These are phyloP conservation scores for Temnopleurus reevesii DNA, from an alignment of 53 echinoderm and acorn worm species.

Conservation along the genomic window DNA sequence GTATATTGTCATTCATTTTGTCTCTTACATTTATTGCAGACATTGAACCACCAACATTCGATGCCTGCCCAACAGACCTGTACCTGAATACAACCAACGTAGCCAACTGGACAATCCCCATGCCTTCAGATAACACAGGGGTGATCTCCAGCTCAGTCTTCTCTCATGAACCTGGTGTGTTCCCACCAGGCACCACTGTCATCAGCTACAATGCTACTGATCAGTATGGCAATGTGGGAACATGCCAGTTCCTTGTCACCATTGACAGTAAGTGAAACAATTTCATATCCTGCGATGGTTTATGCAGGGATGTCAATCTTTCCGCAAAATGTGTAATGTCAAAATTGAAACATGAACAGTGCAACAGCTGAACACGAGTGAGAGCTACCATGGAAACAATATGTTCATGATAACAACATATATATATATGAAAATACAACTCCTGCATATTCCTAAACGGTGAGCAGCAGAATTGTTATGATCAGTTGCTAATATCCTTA, in stretches of 20 bases:
- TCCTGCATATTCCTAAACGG: too few relatives aligned
- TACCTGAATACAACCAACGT: constrained; percentile 46
- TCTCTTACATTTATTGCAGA: constrained; percentile 24
- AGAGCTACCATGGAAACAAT: too few relatives aligned
- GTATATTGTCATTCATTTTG: too few relatives aligned
- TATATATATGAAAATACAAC: too few relatives aligned
- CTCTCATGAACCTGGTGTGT: constrained; percentile 32
- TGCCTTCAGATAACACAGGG: constrained; percentile 51
- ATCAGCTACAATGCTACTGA: constrained; percentile 60
- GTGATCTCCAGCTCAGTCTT: neutral
- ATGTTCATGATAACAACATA: too few relatives aligned
- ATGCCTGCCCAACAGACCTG: constrained; percentile 64
- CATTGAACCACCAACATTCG: constrained; percentile 63
- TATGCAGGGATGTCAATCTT: too few relatives aligned
- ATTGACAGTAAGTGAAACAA: constrained; percentile 59
- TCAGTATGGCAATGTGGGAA: neutral
- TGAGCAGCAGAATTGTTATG: too few relatives aligned
- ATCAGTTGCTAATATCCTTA: too few relatives aligned
- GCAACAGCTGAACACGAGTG: too few relatives aligned
- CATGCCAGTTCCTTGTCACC: constrained; percentile 54
- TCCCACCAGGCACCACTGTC: constrained; percentile 24
- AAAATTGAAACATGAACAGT: too few relatives aligned
- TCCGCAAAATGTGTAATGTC: too few relatives aligned
- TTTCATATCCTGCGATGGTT: too few relatives aligned
- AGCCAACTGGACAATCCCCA: constrained; percentile 52